Base-by-base conservation (phyloP, 2,888 invertebrate species). In the Artemia sp. region DNA sequence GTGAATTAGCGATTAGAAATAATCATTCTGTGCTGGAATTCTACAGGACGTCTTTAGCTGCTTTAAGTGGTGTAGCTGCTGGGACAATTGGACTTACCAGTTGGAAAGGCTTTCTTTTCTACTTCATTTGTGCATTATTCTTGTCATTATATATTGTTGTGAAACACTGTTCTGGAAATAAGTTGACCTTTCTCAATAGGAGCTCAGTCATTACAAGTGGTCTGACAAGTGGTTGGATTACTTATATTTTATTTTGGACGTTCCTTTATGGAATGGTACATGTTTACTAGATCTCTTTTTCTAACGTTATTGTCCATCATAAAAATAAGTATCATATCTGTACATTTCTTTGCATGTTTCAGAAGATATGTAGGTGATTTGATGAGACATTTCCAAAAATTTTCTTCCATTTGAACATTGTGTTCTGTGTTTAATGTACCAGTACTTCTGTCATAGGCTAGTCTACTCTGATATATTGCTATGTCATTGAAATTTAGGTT, bases 31-130 rank as follows among this genome's bases (percentile, higher is more conserved):
- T 58, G 14, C 8, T 58, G 24, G 64, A 58, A 58, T 58, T 19
- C 64, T 58, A 58, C 64, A 58, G 64, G 64, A 58, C 64, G 24
- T 58, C 64, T 10, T n/a, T 58, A 19, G 64, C 64, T 58, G 64
- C 64, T 24, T 10, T 58, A 58, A 58, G 64, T 58, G 64, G 64
- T 10, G n/a, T 24, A 19, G 64, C 64, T 19, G 64, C 64, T 58
- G 64, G 64, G 24, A 58, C 24, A 58, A 58, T 58, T 10, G 64
- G 64, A 58, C 64, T 58, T 19, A 58, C 64, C n/a, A 58, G 64
- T 24, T 58, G 64, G 64, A 58, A 58, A 58, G 64, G 64, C n/a
- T 58, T 58, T 1, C 64, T 58, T 19, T 58, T 58, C 24, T 58
- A 58, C 10, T 58, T 58, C 64, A 19, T 58, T 19, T 58, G 64